Evolutionary conservation across 92 coral and sea anemone genomes (phyloP), one percentile per base, ranked within the genome.

Genomic region (Isaurus tuberculatus): DNA sequence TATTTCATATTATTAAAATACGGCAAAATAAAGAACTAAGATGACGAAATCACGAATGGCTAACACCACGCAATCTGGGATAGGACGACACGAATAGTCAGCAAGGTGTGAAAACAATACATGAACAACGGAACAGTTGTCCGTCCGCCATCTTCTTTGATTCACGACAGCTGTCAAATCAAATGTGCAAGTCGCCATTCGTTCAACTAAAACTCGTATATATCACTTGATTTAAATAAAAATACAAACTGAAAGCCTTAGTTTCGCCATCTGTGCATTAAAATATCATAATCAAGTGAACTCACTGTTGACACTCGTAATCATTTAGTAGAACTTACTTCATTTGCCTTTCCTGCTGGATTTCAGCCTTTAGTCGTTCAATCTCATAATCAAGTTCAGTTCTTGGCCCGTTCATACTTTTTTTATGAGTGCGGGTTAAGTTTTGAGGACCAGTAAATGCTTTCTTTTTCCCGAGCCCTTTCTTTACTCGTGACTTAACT

Each of bases 341-440:
- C 99, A 97, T 97, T 61, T 97, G 99, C 42, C 66, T 91, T 68
- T 97, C 99, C 85, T 97, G 99, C 67, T 97, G 95, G 43, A 97
- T 92, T 83, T 97, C 99, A 15, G 95, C 98, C 51, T 91, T 94
- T 43, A 97, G 91, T 33, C 98, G 90, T 74, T 86, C 98, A 68
- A 97, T 97, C 70, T 97, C 99, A 86, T 88, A 90, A 86, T 94
- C 99, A 40, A 97, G 72, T 57, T 97, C 98, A 26, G 92, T 91
- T 61, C 90, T 94, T 14, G 97, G 99, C 26, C 78, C 95, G 51
- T 89, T 86, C 9, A 55, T 55, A n/a, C 80, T 88, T 51, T 91
- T 88, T 61, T 87, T 85, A 28, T 86, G 97, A 10, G 88, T 65
- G 28, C 89, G 83, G 65, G 83, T 69, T 9, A 87, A 53, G 19